Evolutionary conservation across 2,113 vertebrate species (phyloP), one percentile per base, ranked within the genome.

Genomic region (Halichoerus grypus): DNA sequence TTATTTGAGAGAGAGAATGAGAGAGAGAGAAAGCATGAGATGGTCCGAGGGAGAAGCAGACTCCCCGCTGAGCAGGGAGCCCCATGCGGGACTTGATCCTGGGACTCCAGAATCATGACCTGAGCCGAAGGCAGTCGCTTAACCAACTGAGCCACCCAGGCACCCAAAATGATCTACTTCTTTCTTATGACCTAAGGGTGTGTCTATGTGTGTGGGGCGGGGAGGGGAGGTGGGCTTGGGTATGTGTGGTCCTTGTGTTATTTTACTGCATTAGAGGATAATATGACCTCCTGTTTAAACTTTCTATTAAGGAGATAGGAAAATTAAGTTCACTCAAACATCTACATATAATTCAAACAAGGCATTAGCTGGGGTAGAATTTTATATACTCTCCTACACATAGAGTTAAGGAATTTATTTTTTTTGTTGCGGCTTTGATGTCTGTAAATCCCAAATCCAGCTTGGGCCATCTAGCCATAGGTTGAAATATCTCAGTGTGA

Each of bases 271-370:
- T 80, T 55, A 55, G 46, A 67, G 4, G 46, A 72, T 22, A 76
- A 55, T 82, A 22, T 36, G 22, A 19, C 57, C 90, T 89, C 13
- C 39, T 36, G 18, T 88, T 95, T 76, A 18, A 55, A 77, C 9
- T 63, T 96, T 76, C 55, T 91, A 5, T 93, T 91, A 88, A 95
- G 28, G 51, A 69, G 18, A 24, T 39, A 72, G 36, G 36, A 95
- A 88, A 72, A 76, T 39, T 74, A 90, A 39, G n/a, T 69, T 88
- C 10, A 91, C 33, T 81, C 11, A 69, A 10, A 51, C 55, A 59
- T 91, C 33, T 46, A 7, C 15, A 53, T 22, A 4, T 59, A 65
- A 14, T 74, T 88, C 26, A 61, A 36, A 42, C 10, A 79, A 49
- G n/a, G 22, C 59, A 7, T 55, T 95, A 24, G 19, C 14, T 24